Evolutionary conservation across 1,140 invertebrate genomes (phyloP), one percentile per base, ranked within the genome.

Genomic region (Drosophila willistoni): DNA sequence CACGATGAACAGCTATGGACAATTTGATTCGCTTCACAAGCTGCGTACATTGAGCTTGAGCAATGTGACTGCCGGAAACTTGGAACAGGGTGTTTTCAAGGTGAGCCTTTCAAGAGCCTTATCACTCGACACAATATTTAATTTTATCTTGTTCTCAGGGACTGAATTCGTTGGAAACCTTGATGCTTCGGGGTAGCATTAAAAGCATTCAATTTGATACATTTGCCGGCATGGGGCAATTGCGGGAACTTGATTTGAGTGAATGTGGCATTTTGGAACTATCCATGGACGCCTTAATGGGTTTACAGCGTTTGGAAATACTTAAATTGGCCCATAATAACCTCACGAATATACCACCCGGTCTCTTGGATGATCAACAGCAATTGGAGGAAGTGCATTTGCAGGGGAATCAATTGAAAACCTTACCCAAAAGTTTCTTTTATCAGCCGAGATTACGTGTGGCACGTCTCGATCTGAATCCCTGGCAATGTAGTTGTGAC

Each of bases 261-360:
- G 77, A 94, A n/a, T 95, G 95, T 80, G 92, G 93, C n/a, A 93
- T 96, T 44, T 73, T 84, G 47, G 93, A 94, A 64, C 92, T 96
- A 25, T 95, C 95, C 2, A 95, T 95, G 94, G 95, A 96, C 78
- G 93, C 95, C 0, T 95, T 96, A 70, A 94, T 95, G 73, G 95
- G 94, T 6, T 82, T 95, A 1, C 93, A 93, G 77, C 92, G 93
- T n/a, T 81, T 96, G 12, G 79, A 92, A 75, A 72, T 93, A 33
- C 93, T 96, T 14, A 95, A 96, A 85, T 91, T 96, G 63, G 95
- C 95, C 0, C 79, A 94, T 68, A 96, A 96, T 79, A 80, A 94
- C 34, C 67, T 96, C 12, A 91, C 93, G 33, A 93, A 91, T 41
- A 84, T 96, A 19, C 94, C 95, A 2, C 93, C 94, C 12, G 94